phyloP scores from a whole-genome alignment of 2,888 invertebrate genomes.

The Coremacera marginata region DNA sequence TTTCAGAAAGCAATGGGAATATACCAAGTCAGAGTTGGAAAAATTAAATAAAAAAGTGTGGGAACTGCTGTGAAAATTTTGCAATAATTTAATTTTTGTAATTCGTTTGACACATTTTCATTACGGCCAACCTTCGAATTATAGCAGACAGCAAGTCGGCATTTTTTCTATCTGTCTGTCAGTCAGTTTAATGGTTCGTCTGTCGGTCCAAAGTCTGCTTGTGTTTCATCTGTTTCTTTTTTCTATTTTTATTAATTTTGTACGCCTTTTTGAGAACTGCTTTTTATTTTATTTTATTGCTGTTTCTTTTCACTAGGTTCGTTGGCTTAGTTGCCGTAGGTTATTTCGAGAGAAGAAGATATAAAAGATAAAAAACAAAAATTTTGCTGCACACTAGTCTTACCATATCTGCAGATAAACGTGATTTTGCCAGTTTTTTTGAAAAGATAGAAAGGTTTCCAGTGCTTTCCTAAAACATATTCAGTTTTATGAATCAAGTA shows the following conservation, averaged over 20 bases:
- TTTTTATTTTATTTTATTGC: neutral
- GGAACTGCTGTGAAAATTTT: neutral
- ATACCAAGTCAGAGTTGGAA: neutral
- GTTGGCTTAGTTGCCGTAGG: neutral
- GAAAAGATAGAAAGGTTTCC: too few relatives aligned
- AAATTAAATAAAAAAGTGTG: neutral
- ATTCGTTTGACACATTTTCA: slow-evolving; percentile 34
- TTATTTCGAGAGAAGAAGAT: neutral
- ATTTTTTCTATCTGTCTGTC: neutral
- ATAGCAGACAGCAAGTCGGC: neutral
- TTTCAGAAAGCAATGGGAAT: neutral
- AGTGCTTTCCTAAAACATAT: too few relatives aligned
- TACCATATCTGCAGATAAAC: too few relatives aligned
- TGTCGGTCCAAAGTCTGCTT: too few relatives aligned
- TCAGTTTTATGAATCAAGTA: too few relatives aligned
- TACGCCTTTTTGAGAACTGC: too few relatives aligned
- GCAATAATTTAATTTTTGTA: neutral
- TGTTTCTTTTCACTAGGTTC: neutral
- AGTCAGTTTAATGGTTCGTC: too few relatives aligned
- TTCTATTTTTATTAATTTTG: too few relatives aligned
- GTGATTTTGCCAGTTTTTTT: too few relatives aligned
- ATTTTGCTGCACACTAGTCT: neutral
- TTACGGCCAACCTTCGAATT: neutral
- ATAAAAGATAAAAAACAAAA: neutral
- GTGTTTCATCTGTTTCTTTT: too few relatives aligned